phyloP scores from a whole-genome alignment of 1,140 invertebrate species.

The Planococcus citri region DNA sequence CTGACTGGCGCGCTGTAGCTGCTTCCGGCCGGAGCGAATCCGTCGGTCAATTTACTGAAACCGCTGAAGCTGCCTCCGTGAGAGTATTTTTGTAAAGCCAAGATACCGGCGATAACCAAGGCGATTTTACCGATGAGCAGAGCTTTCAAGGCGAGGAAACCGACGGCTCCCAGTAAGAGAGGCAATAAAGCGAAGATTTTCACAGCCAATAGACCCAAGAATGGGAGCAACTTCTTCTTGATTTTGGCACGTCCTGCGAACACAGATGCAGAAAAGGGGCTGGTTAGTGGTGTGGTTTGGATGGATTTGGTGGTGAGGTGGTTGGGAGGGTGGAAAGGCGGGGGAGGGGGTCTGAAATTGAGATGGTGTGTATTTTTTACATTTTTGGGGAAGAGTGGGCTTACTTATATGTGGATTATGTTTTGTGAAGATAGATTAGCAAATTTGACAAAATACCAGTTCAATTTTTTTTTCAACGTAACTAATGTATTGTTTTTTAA shows the following conservation, averaged over 20 bases:
- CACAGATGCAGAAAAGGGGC: not conserved
- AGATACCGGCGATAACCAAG: constrained; percentile 49
- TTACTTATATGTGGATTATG: too few relatives aligned
- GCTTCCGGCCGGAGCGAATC: constrained; percentile 26
- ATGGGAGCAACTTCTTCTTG: constrained; percentile 52
- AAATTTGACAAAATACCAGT: too few relatives aligned
- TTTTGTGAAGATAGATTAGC: too few relatives aligned
- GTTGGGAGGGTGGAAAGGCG: too few relatives aligned
- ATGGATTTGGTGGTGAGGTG: too few relatives aligned
- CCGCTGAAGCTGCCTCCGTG: constrained; percentile 35
- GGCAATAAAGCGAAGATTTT: constrained; percentile 55
- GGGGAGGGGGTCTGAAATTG: too few relatives aligned
- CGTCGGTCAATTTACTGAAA: constrained; percentile 30
- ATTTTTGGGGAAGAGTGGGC: too few relatives aligned
- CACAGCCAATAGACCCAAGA: constrained; percentile 48
- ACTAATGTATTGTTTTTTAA: too few relatives aligned
- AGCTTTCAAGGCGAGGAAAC: constrained; percentile 58
- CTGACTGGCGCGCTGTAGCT: constrained; percentile 28
- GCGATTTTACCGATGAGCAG: constrained; percentile 60
- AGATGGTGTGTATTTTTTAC: too few relatives aligned
- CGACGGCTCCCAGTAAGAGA: constrained; percentile 50
- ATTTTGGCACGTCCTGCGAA: constrained; percentile 53
- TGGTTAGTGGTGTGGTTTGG: too few relatives aligned
- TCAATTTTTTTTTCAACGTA: too few relatives aligned
- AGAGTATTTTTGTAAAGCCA: constrained; percentile 53